Evolutionary conservation across 2,888 invertebrate species (phyloP), one percentile per base, ranked within the genome.

Genomic region (Copidosoma aretas): DNA sequence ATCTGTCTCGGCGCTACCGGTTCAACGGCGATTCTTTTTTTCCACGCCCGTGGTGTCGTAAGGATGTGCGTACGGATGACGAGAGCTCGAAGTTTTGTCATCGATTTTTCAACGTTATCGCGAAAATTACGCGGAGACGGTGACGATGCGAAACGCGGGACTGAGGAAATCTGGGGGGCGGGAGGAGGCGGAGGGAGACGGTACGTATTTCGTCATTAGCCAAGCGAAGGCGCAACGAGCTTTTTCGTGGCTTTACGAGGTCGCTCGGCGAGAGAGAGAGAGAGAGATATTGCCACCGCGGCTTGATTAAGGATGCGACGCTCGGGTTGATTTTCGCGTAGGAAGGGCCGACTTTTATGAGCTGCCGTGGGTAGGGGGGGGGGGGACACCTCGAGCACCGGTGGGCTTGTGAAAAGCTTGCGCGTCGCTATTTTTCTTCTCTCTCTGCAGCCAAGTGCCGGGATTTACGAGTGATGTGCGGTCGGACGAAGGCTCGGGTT

Each of bases 171-270:
- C 8, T 8, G 15, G 12, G 17, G 12, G 43, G 12, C 8, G 12
- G 43, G 12, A 3, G 12, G 43, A 17, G 43, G 12, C 17, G 15
- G 19, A 56, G 22, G 15, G 43, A 52, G 56, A 41, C 52, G 54
- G 51, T 10, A 32, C 4, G 32, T 32, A 63, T 59, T 63, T 54
- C 60, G 54, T 49, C 58, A 62, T 56, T 25, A 25, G 25, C 5
- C 25, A 1, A 3, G 24, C 25, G 25, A 17, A 10, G 1, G 25
- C 15, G 12, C 60, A 68, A 64, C 19, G 60, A 64, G 60, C 60
- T 68, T 64, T 63, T 67, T 67, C 54, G 39, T 19, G 56, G 39
- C 39, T 41, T 62, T 49, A 63, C 43, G 39, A 51, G 60, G 39
- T 21, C 10, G 24, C 54, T 22, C 3, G 54, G 24, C 17, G 15